Evolutionary conservation across 2,888 invertebrate species (phyloP).

Genomic region (Zygothrica quintamaculata): DNA sequence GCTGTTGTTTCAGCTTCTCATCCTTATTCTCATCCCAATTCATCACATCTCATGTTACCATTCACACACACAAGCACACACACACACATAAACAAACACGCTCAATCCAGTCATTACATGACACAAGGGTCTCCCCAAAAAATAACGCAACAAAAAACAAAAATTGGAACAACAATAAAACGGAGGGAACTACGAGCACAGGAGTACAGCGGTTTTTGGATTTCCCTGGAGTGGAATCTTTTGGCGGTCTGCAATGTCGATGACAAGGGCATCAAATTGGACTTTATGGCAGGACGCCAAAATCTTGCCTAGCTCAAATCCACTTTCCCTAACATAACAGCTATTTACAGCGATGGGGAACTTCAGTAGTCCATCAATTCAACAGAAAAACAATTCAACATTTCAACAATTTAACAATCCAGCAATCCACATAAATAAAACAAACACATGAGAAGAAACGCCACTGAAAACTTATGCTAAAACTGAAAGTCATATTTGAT

Average conservation of each 20-base stretch:
- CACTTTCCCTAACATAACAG: slow-evolving; percentile 38
- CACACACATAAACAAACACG: slow-evolving; percentile 1
- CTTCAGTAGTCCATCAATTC: slow-evolving; percentile 14
- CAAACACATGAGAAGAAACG: slow-evolving; percentile 65
- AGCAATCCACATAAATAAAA: slow-evolving; percentile 57
- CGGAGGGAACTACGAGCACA: slow-evolving; percentile 35
- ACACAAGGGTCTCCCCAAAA: slow-evolving; percentile 11
- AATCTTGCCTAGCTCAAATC: slow-evolving; percentile 10
- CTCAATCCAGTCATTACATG: slow-evolving; percentile 32
- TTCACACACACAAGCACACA: slow-evolving; percentile 1
- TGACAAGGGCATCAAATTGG: slow-evolving; percentile 60
- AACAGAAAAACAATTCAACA: slow-evolving; percentile 21
- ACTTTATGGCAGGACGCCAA: slow-evolving; percentile 23
- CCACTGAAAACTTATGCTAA: slow-evolving; percentile 57
- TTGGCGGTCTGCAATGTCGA: slow-evolving; percentile 28
- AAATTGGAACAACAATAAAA: slow-evolving; percentile 31
- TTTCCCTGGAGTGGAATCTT: slow-evolving; percentile 73
- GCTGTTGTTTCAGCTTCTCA: slow-evolving; percentile 19
- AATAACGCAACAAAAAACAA: slow-evolving; percentile 14
- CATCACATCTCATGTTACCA: background rate
- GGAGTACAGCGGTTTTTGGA: slow-evolving; percentile 58
- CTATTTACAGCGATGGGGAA: slow-evolving; percentile 57
- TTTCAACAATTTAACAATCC: slow-evolving; percentile 33
- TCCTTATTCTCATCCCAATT: background rate
- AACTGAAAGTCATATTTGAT: slow-evolving; percentile 80